Evolutionary conservation across 1,140 invertebrate species (phyloP), one percentile per base, ranked within the genome.

Genomic region (Ceratina calcarata): DNA sequence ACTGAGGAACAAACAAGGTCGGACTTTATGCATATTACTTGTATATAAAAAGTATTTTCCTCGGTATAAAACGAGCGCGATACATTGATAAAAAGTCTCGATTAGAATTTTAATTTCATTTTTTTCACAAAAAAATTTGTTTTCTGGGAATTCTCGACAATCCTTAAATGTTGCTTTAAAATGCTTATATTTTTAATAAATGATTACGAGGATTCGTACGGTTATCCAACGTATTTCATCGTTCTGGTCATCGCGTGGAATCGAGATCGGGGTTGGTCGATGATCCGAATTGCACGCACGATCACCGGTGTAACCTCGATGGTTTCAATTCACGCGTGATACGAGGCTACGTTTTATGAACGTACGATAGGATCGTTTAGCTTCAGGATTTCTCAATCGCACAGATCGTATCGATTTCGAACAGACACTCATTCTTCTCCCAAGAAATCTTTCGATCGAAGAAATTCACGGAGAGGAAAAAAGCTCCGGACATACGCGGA

Each of bases 341-440:
- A 51, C 12, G 45, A 7, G 61, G 62, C 24, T 49, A 20, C 32
- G 73, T 80, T 82, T 72, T 72, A 27, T n/a, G 24, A 22, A 70
- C 4, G 27, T 32, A 13, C 37, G 78, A 77, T 81, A 81, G 62
- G 16, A 81, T 81, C 78, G 57, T 83, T 57, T 71, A n/a, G 55
- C 45, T 61, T 27, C 18, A 10, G 3, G 1, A n/a, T 77, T 69
- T 61, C 24, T 18, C 51, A 57, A 74, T 66, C 61, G 27, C 15
- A 58, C 8, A 0, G 0, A 57, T 3, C 16, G 16, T 20, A n/a
- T 45, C n/a, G 51, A 75, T 66, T 6, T 49, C 18, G 22, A 22
- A 72, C 22, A 24, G 16, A 8, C 37, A 10, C 15, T 55, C 10
- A 13, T n/a, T 24, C 20, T 22, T 60, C 37, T 18, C 20, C 37